These are phyloP conservation scores for Anoplolepis gracilipes DNA, from an alignment of 1,140 invertebrate species.

Conservation along the genomic window DNA sequence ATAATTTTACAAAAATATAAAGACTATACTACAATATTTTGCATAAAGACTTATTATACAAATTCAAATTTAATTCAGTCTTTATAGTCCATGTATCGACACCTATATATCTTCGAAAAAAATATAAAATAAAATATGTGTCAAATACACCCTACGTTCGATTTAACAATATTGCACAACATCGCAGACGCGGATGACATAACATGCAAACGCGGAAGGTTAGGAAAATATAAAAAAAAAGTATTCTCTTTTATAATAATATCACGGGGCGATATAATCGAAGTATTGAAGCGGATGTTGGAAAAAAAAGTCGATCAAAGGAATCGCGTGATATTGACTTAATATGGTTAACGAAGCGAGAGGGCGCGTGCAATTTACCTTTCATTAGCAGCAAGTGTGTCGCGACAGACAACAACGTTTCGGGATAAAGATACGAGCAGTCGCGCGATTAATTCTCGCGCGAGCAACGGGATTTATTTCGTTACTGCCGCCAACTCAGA, in stretches of 20 bases:
- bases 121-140: background rate
- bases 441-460: conserved; percentile 27
- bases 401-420: background rate
- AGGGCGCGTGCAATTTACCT: background rate
- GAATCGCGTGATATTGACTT: conserved; percentile 25
- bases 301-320: conserved; percentile 48
- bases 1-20: background rate
- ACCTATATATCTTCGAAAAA: background rate
- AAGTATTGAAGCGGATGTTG: conserved; percentile 15
- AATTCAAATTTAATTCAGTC: background rate
- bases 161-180: conserved; percentile 39
- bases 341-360: conserved; percentile 28
- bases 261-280: background rate
- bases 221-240: conserved; percentile 9
- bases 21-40: conserved; percentile 5
- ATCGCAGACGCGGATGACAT: background rate
- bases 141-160: conserved; percentile 7
- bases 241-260: conserved; percentile 39
- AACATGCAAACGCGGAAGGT: conserved; percentile 29
- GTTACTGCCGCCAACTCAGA: background rate
- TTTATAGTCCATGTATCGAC: background rate
- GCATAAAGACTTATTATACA: background rate
- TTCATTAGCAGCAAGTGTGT: conserved; percentile 5
- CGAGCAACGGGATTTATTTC: conserved; percentile 38
- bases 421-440: conserved; percentile 10